Base-by-base conservation (phyloP, 2,888 invertebrate genomes). In the Drosophila peninsularis region DNA sequence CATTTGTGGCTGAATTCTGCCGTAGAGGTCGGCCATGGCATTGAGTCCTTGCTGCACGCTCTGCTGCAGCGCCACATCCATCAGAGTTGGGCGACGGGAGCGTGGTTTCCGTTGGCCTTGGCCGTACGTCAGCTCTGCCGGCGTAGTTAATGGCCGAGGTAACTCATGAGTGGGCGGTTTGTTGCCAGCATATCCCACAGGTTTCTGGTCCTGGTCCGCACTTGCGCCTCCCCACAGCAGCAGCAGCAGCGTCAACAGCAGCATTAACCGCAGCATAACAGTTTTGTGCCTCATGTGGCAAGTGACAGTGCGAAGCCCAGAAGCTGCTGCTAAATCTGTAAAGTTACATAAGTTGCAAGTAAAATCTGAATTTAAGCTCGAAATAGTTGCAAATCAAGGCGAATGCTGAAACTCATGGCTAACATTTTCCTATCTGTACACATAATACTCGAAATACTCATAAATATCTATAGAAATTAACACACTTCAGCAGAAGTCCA, bases 1-100 rank as follows among this genome's bases (percentile, higher is more conserved):
- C 70, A 93, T 91, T 72, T 91, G 88, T 54, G 92, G 93, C 70
- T 92, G 92, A 56, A 91, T 90, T 66, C 83, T 88, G 11, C 90
- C 90, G 69, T 92, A 92, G 2, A 93, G 83, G 64, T 90, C 89
- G 21, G 86, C 78, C 92, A 93, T 92, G 41, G 92, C 92, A 70
- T 90, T 88, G 11, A 92, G 72, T 55, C 93, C 93, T 75, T 92
- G 90, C 17, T 87, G 85, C 34, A 91, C 93, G 21, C 93, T 92
- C 27, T 85, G 80, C 72, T 92, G 91, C 65, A 92, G 62, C 9
- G 91, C 92, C 49, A 91, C 76, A 74, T 91, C 91, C 71, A 92
- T 88, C 50, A 91, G 70, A 1, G 89, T 86, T 17, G 86, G 90
- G 17, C 88, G 90, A 6, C 84, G 85, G 4, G 91, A 90, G 37